Evolutionary conservation across 92 coral and sea anemone species (phyloP).

Genomic region (Diadumene lineata): DNA sequence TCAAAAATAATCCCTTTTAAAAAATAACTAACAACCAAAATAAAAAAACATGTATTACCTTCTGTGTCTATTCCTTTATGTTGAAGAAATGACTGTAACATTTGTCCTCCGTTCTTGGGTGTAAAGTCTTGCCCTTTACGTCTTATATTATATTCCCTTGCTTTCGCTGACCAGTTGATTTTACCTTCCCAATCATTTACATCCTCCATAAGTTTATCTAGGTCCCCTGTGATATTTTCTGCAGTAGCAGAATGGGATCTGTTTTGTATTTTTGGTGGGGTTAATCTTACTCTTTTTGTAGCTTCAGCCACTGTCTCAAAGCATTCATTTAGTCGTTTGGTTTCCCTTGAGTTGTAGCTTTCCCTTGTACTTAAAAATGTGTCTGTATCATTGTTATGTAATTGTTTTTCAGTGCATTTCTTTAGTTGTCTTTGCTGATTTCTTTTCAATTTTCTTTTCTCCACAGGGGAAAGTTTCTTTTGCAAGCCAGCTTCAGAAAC

Average conservation of each 20-base stretch:
- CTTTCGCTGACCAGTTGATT: slow-evolving; percentile 40
- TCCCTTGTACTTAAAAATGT: slow-evolving; percentile 39
- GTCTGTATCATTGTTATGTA: slow-evolving; percentile 22
- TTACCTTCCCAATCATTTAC: slow-evolving; percentile 16
- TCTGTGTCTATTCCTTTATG: too few relatives aligned
- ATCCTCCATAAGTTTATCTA: slow-evolving; percentile 28
- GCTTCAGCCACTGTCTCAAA: slow-evolving; percentile 28
- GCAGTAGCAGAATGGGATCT: slow-evolving; percentile 24
- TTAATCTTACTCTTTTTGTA: not conserved
- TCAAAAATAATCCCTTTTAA: too few relatives aligned
- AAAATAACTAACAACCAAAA: too few relatives aligned
- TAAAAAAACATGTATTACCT: too few relatives aligned
- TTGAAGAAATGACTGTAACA: not conserved
- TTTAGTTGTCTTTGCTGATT: slow-evolving; percentile 37
- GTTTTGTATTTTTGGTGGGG: slow-evolving; percentile 10
- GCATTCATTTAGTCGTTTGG: slow-evolving; percentile 25
- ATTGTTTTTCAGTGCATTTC: slow-evolving; percentile 21
- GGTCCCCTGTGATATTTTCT: slow-evolving; percentile 18
- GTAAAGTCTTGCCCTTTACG: not conserved
- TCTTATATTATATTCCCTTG: slow-evolving; percentile 29
- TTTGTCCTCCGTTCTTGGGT: not conserved
- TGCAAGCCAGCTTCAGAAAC: not conserved
- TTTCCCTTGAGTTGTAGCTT: slow-evolving; percentile 14
- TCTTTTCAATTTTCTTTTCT: slow-evolving; percentile 5
- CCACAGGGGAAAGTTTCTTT: not conserved